phyloP scores from a whole-genome alignment of 2,797 vertebrate genomes.

The Semaprochilodus insignis region DNA sequence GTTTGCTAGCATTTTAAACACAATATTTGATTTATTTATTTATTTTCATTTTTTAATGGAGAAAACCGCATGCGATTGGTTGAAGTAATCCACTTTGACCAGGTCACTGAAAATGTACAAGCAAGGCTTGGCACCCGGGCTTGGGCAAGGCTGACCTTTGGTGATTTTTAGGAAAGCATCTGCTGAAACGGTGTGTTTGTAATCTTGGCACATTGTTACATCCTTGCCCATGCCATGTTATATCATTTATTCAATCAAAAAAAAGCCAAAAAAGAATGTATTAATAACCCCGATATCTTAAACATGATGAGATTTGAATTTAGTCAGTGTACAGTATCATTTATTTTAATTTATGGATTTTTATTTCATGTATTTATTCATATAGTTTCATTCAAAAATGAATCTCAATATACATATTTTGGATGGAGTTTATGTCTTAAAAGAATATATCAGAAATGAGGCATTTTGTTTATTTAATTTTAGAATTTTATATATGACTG shows the following conservation, averaged over 20 bases:
- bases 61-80: neutral
- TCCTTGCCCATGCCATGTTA: slow-evolving; percentile 33
- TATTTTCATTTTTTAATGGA: neutral
- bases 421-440: slow-evolving; percentile 43
- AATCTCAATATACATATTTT: slow-evolving; percentile 48
- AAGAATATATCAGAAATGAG: slow-evolving; percentile 36
- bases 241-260: slow-evolving; percentile 40
- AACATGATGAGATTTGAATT: slow-evolving; percentile 38
- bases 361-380: neutral
- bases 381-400: slow-evolving; percentile 28
- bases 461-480: slow-evolving; percentile 24
- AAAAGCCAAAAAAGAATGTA: slow-evolving; percentile 47
- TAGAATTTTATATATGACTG: slow-evolving; percentile 61
- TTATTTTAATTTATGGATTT: slow-evolving; percentile 35
- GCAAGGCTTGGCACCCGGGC: neutral
- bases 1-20: too few relatives aligned
- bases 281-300: slow-evolving; percentile 24
- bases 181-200: slow-evolving; percentile 40
- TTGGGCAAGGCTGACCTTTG: neutral
- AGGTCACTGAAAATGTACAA: neutral
- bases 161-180: slow-evolving; percentile 12
- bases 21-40: neutral
- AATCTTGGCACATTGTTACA: slow-evolving; percentile 38
- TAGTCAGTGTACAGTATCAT: slow-evolving; percentile 33
- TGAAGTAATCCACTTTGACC: neutral